Evolutionary conservation across 2,888 invertebrate genomes (phyloP), one percentile per base, ranked within the genome.

Genomic region (Leptinotarsa juncta): DNA sequence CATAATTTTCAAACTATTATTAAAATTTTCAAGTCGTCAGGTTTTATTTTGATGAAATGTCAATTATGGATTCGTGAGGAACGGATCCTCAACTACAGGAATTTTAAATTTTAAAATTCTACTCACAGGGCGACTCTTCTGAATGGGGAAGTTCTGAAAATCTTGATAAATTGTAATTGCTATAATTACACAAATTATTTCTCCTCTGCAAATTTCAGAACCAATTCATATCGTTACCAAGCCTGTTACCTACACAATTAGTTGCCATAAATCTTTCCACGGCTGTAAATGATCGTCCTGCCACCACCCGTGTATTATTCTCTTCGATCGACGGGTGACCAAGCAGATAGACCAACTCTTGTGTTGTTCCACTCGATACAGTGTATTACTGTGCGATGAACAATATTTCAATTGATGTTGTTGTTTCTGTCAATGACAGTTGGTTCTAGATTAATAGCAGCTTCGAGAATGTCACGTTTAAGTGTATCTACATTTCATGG

Each of bases 261-360:
- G 62, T 42, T 62, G 62, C 42, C 79, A 84, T 84, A 83, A 84
- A 85, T 85, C 84, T 82, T 82, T 81, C 78, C 78, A 79, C 80
- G 84, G 82, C 84, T 86, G 85, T 85, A 84, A 84, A 84, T 85
- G 85, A 85, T 84, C 83, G 84, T 82, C 84, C 82, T 83, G 81
- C 78, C 83, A 82, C 82, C 71, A 73, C 70, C 73, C 75, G 76
- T 77, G 67, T 67, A 71, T 76, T 76, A 73, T 69, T 72, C 67
- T 70, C 66, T 68, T 74, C 67, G 66, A 62, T 71, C 57, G 65
- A 53, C 51, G 53, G 66, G 62, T 62, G 32, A 62, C 32, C 32
- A 62, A 15, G 32, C n/a, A 62, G 62, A 62, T 16, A 62, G 26
- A 62, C 62, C 62, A 4, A 32, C 32, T 62, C 62, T 65, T 69